Evolutionary conservation across 2,113 vertebrate species (phyloP), one percentile per base, ranked within the genome.

Genomic region (Cichladusa arquata): DNA sequence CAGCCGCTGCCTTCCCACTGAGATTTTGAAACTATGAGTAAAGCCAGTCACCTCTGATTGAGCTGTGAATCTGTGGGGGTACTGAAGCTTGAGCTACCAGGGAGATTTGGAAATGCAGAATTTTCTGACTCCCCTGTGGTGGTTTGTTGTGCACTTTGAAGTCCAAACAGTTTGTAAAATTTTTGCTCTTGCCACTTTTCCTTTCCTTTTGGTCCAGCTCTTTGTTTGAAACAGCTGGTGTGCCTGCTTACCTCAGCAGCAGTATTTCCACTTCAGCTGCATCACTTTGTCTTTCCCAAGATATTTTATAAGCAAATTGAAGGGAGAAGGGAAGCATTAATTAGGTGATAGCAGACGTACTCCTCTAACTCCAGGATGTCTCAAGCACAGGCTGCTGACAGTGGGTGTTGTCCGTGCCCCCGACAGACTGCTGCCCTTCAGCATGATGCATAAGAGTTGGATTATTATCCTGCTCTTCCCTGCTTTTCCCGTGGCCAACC

Each of bases 371-470:
- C 23, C 42, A 38, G 36, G 11, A 12, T 53, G 58, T 64, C 47
- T 82, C 24, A 67, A 33, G 12, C 12, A 7, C 24, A 58, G 14
- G 18, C 28, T 79, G n/a, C 28, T 76, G n/a, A 40, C 29, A 31
- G 5, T 1, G 8, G 9, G 11, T 50, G 20, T 12, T 79, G 28
- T 20, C 64, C 14, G 1, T 81, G 28, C 7, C 42, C 36, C 67
- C 9, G 15, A 19, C 38, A 42, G 8, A 5, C 17, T 70, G 19
- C 31, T 42, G 64, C 16, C 25, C 71, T 65, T 77, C 58, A 19
- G 20, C 0, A 34, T 5, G 20, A 2, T 13, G 10, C 3, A 0
- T 7, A 12, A 14, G n/a, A 61, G 40, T 2, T 2, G 0, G n/a
- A 72, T 3, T 13, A 33, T 36, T 48, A 47, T 22, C 53, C 2